phyloP scores from a whole-genome alignment of 2,888 invertebrate species.

The Antheraea assamensis region DNA sequence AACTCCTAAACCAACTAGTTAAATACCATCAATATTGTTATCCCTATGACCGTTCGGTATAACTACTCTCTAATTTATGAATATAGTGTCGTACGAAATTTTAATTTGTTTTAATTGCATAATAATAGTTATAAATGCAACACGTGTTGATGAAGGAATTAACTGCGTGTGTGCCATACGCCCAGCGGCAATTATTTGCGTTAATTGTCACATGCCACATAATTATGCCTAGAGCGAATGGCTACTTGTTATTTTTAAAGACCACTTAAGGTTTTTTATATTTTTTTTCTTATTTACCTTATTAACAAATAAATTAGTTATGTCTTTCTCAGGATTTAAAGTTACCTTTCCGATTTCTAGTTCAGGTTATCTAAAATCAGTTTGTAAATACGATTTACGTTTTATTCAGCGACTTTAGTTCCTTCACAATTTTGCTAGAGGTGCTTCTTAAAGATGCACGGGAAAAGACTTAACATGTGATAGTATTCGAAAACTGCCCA shows the following conservation, averaged over 20 bases:
- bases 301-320: background rate
- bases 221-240: background rate
- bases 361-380: too few relatives aligned
- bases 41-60: background rate
- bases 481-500: too few relatives aligned
- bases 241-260: background rate
- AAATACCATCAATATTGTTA: too few relatives aligned
- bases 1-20: too few relatives aligned
- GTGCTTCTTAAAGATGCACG: too few relatives aligned
- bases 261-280: background rate
- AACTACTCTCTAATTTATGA: conserved; percentile 5
- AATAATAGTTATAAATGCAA: background rate
- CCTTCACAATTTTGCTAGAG: too few relatives aligned
- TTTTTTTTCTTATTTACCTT: background rate
- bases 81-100: background rate
- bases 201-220: background rate
- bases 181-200: background rate
- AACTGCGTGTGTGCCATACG: background rate
- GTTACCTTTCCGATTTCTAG: too few relatives aligned
- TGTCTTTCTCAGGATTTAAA: too few relatives aligned
- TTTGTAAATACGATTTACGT: too few relatives aligned
- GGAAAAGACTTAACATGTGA: too few relatives aligned
- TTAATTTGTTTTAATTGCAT: background rate
- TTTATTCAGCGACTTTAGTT: too few relatives aligned
- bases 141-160: background rate